Base-by-base conservation (phyloP, 2,797 vertebrate genomes). In the Telmatherina bonti region DNA sequence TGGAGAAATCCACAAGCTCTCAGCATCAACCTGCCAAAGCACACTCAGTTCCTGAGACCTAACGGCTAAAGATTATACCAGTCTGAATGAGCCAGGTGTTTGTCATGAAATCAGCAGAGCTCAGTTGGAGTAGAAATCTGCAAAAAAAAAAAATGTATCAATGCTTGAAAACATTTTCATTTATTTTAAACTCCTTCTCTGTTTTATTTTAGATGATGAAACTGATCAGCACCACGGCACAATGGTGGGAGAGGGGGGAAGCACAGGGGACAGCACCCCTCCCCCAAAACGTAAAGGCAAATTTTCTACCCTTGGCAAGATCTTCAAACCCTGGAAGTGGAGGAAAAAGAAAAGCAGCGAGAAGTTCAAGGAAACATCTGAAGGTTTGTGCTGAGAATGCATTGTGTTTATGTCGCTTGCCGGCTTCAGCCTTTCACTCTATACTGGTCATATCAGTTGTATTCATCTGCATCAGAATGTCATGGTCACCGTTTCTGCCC, bases 311-410 rank as follows among this genome's bases (percentile, higher is more conserved):
- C 95, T 99, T 62, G 98, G 97, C 83, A 99, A 98, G 90, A 96
- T 99, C 92, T 99, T 99, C 92, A 99, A 97, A 82, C 98, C 98
- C 3, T 99, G 98, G 98, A 99, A 98, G 86, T 99, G 98, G 98
- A 94, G 97, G 85, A 99, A 98, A 95, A 99, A 98, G 96, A 99
- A 98, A 95, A 96, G 95, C 93, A 99, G 97, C 26, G 97, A 98
- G 74, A 97, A 95, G 83, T 99, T 99, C 88, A 95, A 96, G 90
- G 97, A 99, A 91, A 97, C 97, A 18, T 98, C 97, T n/a, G 97
- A 99, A 96, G 97, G 98, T 99, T 89, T 71, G 88, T 90, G 54
- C 41, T 67, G 75, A 63, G 54, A 70, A 57, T 43, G 70, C 52
- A 63, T 67, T 82, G 59, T 78, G 63, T 77, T 45, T 18, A 51